phyloP scores from a whole-genome alignment of 2,797 vertebrate genomes.

The Bradypodion pumilum region DNA sequence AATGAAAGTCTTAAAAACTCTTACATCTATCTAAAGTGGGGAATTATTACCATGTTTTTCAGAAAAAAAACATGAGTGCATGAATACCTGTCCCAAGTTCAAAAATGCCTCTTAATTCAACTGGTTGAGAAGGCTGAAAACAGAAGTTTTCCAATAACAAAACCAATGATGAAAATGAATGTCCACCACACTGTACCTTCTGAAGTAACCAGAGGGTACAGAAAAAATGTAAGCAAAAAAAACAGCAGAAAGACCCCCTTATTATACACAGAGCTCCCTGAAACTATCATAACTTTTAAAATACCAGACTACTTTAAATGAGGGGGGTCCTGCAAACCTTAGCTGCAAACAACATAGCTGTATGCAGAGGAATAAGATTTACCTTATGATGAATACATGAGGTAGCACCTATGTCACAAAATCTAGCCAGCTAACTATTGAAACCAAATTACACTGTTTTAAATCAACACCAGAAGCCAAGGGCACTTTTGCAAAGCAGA shows the following conservation, averaged over 20 bases:
- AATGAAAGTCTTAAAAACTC: background rate
- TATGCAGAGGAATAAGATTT: background rate
- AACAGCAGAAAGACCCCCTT: background rate
- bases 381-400: constrained; percentile 17
- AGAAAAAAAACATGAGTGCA: background rate
- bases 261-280: background rate
- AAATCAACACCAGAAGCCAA: background rate
- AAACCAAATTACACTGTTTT: background rate
- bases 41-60: background rate
- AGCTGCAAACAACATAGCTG: background rate
- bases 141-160: background rate
- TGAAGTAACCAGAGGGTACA: background rate
- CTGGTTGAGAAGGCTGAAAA: constrained; percentile 16
- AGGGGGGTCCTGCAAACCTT: background rate
- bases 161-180: background rate
- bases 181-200: background rate
- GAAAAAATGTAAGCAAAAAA: background rate
- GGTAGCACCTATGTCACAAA: constrained; percentile 28
- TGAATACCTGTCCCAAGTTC: background rate
- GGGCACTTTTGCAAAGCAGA: background rate
- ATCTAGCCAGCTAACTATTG: constrained; percentile 4
- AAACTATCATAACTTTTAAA: constrained; percentile 11
- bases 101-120: background rate
- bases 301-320: background rate
- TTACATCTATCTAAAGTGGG: background rate